phyloP scores from a whole-genome alignment of 2,113 vertebrate species.

The Eidolon helvum region DNA sequence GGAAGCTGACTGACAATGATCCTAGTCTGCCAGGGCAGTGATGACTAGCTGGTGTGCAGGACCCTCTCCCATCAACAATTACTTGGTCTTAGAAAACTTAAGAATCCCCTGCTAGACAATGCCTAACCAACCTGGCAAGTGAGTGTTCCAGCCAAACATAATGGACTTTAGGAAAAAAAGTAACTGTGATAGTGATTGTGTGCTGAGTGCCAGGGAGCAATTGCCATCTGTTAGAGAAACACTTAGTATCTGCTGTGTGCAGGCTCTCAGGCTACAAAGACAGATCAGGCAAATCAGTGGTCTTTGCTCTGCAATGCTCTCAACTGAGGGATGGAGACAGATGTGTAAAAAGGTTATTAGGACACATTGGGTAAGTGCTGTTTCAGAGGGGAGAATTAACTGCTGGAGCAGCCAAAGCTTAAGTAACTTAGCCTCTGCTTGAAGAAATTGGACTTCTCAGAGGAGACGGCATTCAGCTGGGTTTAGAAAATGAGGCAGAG shows the following conservation, averaged over 20 bases:
- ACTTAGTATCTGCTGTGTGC: not conserved
- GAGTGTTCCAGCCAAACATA: not conserved
- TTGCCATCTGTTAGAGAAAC: not conserved
- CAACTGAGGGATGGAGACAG: not conserved
- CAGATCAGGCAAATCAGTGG: not conserved
- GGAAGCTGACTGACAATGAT: not conserved
- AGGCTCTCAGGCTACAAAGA: not conserved
- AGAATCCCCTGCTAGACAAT: not conserved
- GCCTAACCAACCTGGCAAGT: not conserved
- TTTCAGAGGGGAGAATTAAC: not conserved
- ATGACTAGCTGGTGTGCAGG: not conserved
- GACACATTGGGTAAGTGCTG: not conserved
- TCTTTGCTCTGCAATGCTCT: not conserved
- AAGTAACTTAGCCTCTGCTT: not conserved
- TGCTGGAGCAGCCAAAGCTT: not conserved
- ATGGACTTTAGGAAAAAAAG: not conserved
- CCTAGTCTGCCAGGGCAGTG: not conserved
- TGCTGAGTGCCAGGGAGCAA: not conserved
- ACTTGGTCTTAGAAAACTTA: not conserved
- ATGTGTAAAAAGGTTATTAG: not conserved
- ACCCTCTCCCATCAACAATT: not conserved
- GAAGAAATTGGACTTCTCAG: not conserved
- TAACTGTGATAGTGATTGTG: not conserved
- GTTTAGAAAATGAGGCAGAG: not conserved
- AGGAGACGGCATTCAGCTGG: not conserved